phyloP scores from a whole-genome alignment of 2,888 invertebrate genomes.

The Acanthosepion lycidas region DNA sequence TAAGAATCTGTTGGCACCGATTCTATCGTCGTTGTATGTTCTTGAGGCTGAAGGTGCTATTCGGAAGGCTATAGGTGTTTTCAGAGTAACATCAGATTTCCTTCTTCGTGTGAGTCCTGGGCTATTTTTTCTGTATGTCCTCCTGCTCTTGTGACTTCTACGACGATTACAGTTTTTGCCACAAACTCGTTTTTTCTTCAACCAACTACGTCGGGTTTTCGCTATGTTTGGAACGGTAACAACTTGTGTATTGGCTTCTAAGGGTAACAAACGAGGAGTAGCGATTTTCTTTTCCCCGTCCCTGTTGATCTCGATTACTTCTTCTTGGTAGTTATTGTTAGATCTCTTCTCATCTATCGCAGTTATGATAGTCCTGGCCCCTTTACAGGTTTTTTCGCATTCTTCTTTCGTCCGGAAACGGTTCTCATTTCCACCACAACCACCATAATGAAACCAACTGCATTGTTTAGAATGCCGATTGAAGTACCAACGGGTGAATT shows the following conservation, averaged over 20 bases:
- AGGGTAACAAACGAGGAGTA: not conserved
- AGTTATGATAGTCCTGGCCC: conserved; percentile 45
- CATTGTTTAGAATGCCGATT: conserved; percentile 65
- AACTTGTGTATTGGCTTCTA: not conserved
- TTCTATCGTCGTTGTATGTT: conserved; percentile 49
- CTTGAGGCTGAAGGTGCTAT: conserved; percentile 52
- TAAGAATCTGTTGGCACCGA: conserved; percentile 49
- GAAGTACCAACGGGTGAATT: conserved; percentile 67
- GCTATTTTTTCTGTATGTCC: not conserved
- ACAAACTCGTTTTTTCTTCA: not conserved
- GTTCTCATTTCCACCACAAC: conserved; percentile 67
- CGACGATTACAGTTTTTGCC: not conserved
- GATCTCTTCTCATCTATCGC: not conserved
- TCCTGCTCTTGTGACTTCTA: not conserved
- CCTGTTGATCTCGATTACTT: not conserved
- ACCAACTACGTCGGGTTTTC: not conserved
- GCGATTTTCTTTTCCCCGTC: not conserved
- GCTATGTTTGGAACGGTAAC: not conserved
- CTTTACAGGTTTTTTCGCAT: conserved; percentile 62
- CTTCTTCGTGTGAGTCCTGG: not conserved
- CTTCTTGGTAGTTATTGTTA: not conserved
- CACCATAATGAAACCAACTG: conserved; percentile 66
- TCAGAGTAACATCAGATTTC: not conserved
- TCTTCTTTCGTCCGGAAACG: conserved; percentile 63
- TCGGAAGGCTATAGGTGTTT: conserved; percentile 37